Evolutionary conservation across 2,113 vertebrate species (phyloP), one percentile per base, ranked within the genome.

Genomic region (Heloderma charlesbogerti): DNA sequence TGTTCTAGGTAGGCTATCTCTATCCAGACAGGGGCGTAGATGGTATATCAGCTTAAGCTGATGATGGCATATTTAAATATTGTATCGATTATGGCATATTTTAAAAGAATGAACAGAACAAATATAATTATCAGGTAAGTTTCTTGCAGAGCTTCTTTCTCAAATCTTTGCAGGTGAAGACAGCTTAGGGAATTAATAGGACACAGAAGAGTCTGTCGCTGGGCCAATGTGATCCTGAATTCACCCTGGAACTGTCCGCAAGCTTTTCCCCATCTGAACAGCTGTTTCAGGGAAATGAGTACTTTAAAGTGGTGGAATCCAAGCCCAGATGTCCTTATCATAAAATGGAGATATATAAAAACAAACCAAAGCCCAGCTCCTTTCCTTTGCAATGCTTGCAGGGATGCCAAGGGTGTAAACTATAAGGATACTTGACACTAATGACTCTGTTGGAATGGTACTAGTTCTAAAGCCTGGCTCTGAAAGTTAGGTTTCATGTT

Each of bases 281-380:
- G 85, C 51, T 91, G 51, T 79, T 90, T 90, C n/a, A 86, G 80
- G 45, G 91, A 91, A 95, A 95, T 89, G 78, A 88, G 78, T 12
- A 88, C 15, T 91, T 88, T 89, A 51, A 72, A 79, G 22, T 6
- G n/a, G 13, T 43, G 77, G 86, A 91, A 89, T 84, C 89, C 0
- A 13, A 79, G 87, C 91, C 94, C 71, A 0, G 2, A 18, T 88
- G 84, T 29, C 29, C 92, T 48, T 69, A 31, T 75, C 83, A 91
- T 91, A 89, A 86, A 93, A 89, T 34, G 84, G 63, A 63, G n/a
- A 67, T 85, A 84, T 4, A 29, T n/a, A 48, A 80, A 80, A 48
- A n/a, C n/a, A 3, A 48, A 48, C 48, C 12, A 75, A 34, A 85
- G 91, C 37, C 51, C 94, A 74, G 22, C 43, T 88, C 22, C 87